Percentiles rank a stretch among this genome's conserved stretches.
phyloP scores from a whole-genome alignment of 2,113 vertebrate genomes.

The Hiodon tergisus region DNA sequence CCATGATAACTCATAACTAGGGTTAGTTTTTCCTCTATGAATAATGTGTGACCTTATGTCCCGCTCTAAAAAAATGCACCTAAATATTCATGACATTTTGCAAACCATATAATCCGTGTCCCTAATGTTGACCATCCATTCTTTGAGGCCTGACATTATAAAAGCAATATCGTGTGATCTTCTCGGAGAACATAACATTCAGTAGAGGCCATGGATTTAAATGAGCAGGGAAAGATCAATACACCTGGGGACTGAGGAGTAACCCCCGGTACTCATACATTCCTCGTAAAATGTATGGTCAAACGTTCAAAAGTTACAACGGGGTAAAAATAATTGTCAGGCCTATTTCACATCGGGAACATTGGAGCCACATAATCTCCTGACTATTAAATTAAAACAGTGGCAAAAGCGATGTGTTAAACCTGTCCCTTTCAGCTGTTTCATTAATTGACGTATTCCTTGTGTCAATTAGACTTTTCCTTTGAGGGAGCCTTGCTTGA shows the following conservation, averaged over 20 bases:
- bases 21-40: slow-evolving; percentile 23
- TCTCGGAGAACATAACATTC: slow-evolving; percentile 34
- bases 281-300: background rate
- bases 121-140: slow-evolving; percentile 44
- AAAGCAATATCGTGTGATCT: slow-evolving; percentile 43
- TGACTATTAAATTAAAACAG: slow-evolving; percentile 21
- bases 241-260: background rate
- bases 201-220: background rate
- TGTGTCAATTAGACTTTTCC: slow-evolving; percentile 45
- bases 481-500: slow-evolving; percentile 17
- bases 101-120: slow-evolving; percentile 26
- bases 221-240: background rate
- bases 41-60: slow-evolving; percentile 33
- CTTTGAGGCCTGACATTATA: slow-evolving; percentile 49
- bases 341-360: slow-evolving; percentile 44
- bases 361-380: slow-evolving; percentile 39
- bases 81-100: slow-evolving; percentile 53
- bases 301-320: background rate
- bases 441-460: slow-evolving; percentile 44
- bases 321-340: slow-evolving; percentile 36
- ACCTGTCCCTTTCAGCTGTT: slow-evolving; percentile 46
- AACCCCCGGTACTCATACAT: background rate
- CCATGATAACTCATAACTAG: slow-evolving; percentile 30
- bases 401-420: slow-evolving; percentile 23
- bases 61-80: slow-evolving; percentile 21